Base-by-base conservation (phyloP, 2,797 vertebrate genomes). In the Lycodopsis pacificus region DNA sequence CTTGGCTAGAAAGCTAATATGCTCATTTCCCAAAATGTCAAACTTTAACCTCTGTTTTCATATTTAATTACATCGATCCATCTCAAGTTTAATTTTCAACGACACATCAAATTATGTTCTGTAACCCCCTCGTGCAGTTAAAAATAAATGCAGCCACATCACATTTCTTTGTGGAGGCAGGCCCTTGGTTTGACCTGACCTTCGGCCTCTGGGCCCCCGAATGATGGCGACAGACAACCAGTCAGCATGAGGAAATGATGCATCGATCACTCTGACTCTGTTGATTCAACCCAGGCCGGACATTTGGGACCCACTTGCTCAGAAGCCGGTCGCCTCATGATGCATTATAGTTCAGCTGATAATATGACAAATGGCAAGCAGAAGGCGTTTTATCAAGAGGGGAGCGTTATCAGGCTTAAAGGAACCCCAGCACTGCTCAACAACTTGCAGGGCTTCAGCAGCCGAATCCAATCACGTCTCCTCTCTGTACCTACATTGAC, bases 211-310 rank as follows among this genome's bases (percentile, higher is more conserved):
- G 77, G 78, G 81, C 44, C 34, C n/a, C 59, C 65, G 56, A 84
- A 64, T 58, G 65, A 91, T 82, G 81, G 79, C 32, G n/a, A 78
- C 80, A 81, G 88, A 85, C 62, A 82, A 67, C 70, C 72, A 88
- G 91, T 92, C 92, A 92, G 80, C 87, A 85, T n/a, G 56, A 73
- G 76, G 80, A 84, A 76, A 83, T 88, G 86, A 93, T 73, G 86
- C 93, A 90, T 90, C 80, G 81, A 89, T 92, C 86, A 88, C 64
- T 63, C 65, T 36, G 57, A 70, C 13, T 80, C 71, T 40, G 82
- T 80, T 79, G 79, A 85, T 81, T 81, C 65, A 86, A 77, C 73
- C 66, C 9, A 54, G 51, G 53, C 36, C 59, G 85, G 89, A 86
- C 88, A 86, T 81, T 81, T 79, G 63, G 57, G 76, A 32, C 57